Evolutionary conservation across 2,797 vertebrate genomes (phyloP).

Genomic region (Cichlasoma orientale): DNA sequence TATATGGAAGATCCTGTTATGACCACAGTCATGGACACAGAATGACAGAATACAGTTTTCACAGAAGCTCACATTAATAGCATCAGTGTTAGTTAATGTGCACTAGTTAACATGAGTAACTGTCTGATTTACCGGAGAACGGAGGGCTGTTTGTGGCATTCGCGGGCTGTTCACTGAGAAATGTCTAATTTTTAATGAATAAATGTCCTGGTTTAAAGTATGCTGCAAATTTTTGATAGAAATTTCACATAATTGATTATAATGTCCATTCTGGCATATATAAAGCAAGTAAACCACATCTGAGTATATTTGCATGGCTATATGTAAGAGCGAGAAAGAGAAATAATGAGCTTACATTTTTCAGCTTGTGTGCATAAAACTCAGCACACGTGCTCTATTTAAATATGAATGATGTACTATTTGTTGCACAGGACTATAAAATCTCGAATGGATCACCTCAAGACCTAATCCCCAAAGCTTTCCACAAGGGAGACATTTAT

Average conservation of each 20-base stretch:
- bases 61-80: constrained; percentile 15
- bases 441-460: background rate
- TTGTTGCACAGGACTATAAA: background rate
- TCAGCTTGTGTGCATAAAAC: background rate
- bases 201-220: constrained; percentile 18
- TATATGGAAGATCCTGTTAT: constrained; percentile 4
- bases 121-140: background rate
- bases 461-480: background rate
- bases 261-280: constrained; percentile 1
- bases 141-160: background rate
- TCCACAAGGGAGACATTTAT: background rate
- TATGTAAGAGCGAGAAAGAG: background rate
- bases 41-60: constrained; percentile 3
- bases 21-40: constrained; percentile 4
- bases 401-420: background rate
- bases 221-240: constrained; percentile 4
- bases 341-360: background rate
- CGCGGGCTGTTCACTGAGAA: background rate
- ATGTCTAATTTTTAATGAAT: background rate
- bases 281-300: background rate
- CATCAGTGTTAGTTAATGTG: background rate
- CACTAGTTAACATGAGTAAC: background rate
- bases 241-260: constrained; percentile 18
- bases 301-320: background rate
- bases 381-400: background rate